Conservation (phyloP, 2,797 vertebrate genomes). For the Poecilia velifera region DNA sequence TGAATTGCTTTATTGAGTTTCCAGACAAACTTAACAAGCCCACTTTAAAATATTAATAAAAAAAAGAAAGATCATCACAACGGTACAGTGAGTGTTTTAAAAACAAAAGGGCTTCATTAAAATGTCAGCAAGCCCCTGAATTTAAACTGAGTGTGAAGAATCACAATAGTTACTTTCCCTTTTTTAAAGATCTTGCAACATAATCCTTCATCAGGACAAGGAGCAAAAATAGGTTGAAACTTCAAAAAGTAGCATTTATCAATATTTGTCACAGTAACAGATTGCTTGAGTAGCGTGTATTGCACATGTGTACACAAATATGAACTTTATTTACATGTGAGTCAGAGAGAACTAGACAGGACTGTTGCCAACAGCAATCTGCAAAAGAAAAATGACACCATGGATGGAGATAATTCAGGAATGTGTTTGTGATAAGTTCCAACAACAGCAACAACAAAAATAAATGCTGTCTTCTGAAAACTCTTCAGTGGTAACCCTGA, state of each 20-base stretch:
- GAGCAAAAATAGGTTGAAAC: slow-evolving; percentile 54
- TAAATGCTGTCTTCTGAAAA: slow-evolving; percentile 47
- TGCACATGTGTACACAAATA: slow-evolving; percentile 84
- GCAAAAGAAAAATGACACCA: slow-evolving; percentile 61
- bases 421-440: slow-evolving; percentile 81
- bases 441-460: slow-evolving; percentile 13
- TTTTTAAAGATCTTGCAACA: slow-evolving; percentile 68
- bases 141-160: slow-evolving; percentile 61
- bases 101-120: slow-evolving; percentile 63
- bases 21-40: slow-evolving; percentile 77
- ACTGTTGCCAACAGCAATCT: slow-evolving; percentile 68
- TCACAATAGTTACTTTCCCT: slow-evolving; percentile 67
- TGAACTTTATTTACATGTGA: slow-evolving; percentile 84
- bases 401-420: slow-evolving; percentile 73
- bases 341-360: slow-evolving; percentile 72
- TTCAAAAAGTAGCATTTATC: slow-evolving; percentile 61
- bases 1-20: slow-evolving; percentile 80
- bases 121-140: slow-evolving; percentile 73
- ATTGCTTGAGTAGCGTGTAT: slow-evolving; percentile 84
- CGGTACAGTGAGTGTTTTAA: slow-evolving; percentile 67
- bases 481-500: slow-evolving; percentile 61
- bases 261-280: slow-evolving; percentile 86
- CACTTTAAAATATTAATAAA: slow-evolving; percentile 67
- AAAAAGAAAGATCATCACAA: slow-evolving; percentile 70
- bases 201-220: slow-evolving; percentile 54